A percentile compares a stretch with the other conserved stretches of the same genome.
These are phyloP conservation scores for Acrocephalus arundinaceus DNA, from an alignment of 2,113 vertebrate species.

Conservation along the genomic window DNA sequence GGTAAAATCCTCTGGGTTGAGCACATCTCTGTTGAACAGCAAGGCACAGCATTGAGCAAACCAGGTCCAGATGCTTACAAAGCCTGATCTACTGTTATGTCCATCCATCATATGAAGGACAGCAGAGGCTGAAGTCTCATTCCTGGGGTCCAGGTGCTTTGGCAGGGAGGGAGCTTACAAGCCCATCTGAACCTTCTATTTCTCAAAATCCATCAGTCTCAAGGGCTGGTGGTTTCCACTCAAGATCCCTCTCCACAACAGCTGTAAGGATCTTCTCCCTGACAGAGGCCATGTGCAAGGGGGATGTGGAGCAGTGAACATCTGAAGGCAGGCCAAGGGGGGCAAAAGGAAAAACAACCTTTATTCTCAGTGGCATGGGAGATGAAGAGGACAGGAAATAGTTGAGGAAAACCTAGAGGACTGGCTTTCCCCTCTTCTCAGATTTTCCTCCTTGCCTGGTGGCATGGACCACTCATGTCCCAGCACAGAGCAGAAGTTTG, in stretches of 20 bases:
- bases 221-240: neutral
- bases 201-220: neutral
- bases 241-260: neutral
- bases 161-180: neutral
- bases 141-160: neutral
- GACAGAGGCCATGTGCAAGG: neutral
- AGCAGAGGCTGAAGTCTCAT: neutral
- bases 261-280: neutral
- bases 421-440: neutral
- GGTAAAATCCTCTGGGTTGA: neutral
- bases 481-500: neutral
- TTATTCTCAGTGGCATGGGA: neutral
- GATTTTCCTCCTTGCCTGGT: neutral
- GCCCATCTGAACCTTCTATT: neutral
- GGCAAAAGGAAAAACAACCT: neutral
- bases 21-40: neutral
- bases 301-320: neutral
- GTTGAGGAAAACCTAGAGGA: neutral
- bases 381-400: neutral
- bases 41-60: rapidly evolving
- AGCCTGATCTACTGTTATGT: neutral
- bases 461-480: neutral
- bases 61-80: neutral
- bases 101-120: neutral
- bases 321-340: neutral